Evolutionary conservation across 1,140 invertebrate genomes (phyloP).

Genomic region (Oscheius sp.): DNA sequence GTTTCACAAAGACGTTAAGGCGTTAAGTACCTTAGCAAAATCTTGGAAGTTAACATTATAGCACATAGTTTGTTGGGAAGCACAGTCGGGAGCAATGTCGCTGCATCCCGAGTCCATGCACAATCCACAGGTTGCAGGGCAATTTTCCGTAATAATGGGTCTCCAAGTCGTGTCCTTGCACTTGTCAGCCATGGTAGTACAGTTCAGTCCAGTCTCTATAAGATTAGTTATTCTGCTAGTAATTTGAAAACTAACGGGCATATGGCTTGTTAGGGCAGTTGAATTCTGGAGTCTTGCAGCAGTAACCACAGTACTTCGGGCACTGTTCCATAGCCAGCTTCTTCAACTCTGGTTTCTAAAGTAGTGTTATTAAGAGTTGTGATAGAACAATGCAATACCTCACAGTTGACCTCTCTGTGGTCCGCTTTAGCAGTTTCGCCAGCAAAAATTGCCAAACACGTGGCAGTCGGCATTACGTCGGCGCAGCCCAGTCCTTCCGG

Average conservation of each 20-base stretch:
- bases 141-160: conserved; percentile 23
- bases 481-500: no score
- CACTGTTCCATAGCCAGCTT: neutral
- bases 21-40: neutral
- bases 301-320: conserved; percentile 3
- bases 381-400: no score
- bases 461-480: no score
- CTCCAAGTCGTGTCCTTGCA: conserved; percentile 20
- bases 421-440: no score
- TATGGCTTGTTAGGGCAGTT: neutral
- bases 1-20: no score
- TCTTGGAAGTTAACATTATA: no score
- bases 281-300: neutral
- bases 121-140: conserved; percentile 28
- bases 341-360: neutral
- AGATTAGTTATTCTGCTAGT: no score
- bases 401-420: no score
- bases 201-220: conserved; percentile 24
- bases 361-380: no score
- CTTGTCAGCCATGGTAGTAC: neutral
- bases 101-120: conserved; percentile 26
- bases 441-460: no score
- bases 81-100: conserved; percentile 28
- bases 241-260: no score
- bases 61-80: conserved; percentile 15